A percentile compares a stretch with the other conserved stretches of the same genome.
phyloP scores from a whole-genome alignment of 1,140 invertebrate species.

The Drosophila bifasciata region DNA sequence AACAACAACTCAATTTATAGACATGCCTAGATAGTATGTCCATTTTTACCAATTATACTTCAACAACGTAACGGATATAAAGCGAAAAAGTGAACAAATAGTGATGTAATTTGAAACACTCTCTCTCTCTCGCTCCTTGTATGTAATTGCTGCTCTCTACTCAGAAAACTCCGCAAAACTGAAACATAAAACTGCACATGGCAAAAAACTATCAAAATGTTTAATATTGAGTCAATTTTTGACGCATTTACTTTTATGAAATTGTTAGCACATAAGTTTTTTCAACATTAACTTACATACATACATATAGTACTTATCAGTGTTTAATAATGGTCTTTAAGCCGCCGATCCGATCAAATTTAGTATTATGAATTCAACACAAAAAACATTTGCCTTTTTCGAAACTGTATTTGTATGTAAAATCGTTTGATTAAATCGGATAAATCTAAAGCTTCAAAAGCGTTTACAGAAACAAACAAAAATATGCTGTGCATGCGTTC shows the following conservation, averaged over 20 bases:
- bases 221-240: slow-evolving; percentile 78
- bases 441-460: slow-evolving; percentile 69
- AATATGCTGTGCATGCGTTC: slow-evolving; percentile 64
- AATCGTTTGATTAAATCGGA: slow-evolving; percentile 74
- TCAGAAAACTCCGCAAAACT: slow-evolving; percentile 9
- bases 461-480: slow-evolving; percentile 45
- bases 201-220: slow-evolving; percentile 65
- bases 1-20: slow-evolving; percentile 35
- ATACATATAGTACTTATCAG: slow-evolving; percentile 52
- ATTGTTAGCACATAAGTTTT: slow-evolving; percentile 70
- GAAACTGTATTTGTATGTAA: slow-evolving; percentile 66
- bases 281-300: slow-evolving; percentile 42
- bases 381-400: slow-evolving; percentile 71
- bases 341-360: slow-evolving; percentile 58
- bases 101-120: slow-evolving; percentile 26
- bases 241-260: slow-evolving; percentile 80
- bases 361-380: slow-evolving; percentile 59
- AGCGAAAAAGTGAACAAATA: slow-evolving; percentile 13
- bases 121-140: slow-evolving; percentile 28
- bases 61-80: slow-evolving; percentile 4
- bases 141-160: slow-evolving; percentile 45
- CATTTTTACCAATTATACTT: slow-evolving; percentile 44
- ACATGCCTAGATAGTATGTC: slow-evolving; percentile 18
- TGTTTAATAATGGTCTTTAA: slow-evolving; percentile 34
- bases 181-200: slow-evolving; percentile 40